phyloP scores from a whole-genome alignment of 2,888 invertebrate species.

The Eristalis arbustorum region DNA sequence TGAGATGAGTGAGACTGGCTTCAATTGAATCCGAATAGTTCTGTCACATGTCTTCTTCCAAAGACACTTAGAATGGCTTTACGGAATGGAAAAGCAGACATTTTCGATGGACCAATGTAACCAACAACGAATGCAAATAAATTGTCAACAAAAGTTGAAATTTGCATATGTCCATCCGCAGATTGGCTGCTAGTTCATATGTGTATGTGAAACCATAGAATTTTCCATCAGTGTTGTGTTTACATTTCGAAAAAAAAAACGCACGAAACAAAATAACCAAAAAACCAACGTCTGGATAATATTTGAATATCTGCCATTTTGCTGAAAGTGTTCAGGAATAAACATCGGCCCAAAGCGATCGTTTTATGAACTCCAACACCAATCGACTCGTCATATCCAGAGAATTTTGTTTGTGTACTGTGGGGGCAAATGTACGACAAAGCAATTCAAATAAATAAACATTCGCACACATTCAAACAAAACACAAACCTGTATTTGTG shows the following conservation, averaged over 20 bases:
- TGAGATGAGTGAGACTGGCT: too few species aligned
- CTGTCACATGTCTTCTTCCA: too few species aligned
- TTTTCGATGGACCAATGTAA: too few species aligned
- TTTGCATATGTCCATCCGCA: background rate
- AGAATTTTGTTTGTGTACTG: constrained; percentile 38
- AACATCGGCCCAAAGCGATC: constrained; percentile 57
- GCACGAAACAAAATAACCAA: background rate
- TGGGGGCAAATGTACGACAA: constrained; percentile 20
- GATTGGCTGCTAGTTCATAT: too few species aligned
- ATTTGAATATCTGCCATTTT: constrained; percentile 18
- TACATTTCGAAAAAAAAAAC: background rate
- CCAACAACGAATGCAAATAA: too few species aligned
- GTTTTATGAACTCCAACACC: constrained; percentile 49
- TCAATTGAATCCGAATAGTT: too few species aligned
- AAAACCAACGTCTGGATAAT: constrained; percentile 17
- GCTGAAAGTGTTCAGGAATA: constrained; percentile 30
- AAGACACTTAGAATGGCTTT: too few species aligned
- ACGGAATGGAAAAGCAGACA: too few species aligned
- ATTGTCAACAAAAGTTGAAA: too few species aligned
- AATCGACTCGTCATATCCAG: constrained; percentile 5
- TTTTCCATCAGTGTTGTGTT: background rate
- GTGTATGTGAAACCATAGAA: background rate
- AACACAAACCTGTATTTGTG: constrained; percentile 20
- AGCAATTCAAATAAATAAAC: constrained; percentile 49
- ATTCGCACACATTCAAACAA: constrained; percentile 21